These are phyloP conservation scores for Holacanthella duospinosa DNA, from an alignment of 2,888 invertebrate genomes.

Conservation along the genomic window DNA sequence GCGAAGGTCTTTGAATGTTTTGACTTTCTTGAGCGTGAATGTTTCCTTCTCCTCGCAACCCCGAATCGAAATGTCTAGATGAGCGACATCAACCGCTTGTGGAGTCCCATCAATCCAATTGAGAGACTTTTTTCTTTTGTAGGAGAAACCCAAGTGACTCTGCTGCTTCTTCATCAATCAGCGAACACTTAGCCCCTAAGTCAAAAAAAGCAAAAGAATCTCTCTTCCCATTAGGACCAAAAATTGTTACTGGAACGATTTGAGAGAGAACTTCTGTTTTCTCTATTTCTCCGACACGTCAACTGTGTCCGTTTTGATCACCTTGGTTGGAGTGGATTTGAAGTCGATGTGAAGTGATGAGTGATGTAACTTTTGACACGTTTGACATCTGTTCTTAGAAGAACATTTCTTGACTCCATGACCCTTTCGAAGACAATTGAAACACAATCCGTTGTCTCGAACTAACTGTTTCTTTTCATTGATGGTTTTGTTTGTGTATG, in stretches of 20 bases:
- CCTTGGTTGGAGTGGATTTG: not conserved
- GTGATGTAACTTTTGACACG: constrained; percentile 7
- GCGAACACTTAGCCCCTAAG: not conserved
- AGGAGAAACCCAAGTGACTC: not conserved
- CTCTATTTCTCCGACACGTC: not conserved
- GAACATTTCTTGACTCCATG: not conserved
- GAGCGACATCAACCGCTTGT: not conserved
- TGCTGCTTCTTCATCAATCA: not conserved
- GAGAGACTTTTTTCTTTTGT: not conserved
- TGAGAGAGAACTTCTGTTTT: not conserved
- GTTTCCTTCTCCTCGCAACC: not conserved
- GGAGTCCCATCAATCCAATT: not conserved
- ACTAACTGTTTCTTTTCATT: not conserved
- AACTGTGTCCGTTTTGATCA: not conserved
- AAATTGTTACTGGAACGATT: not conserved
- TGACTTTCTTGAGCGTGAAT: not conserved
- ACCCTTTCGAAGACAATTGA: constrained; percentile 7
- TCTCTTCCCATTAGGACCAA: not conserved
- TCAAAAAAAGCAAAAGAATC: not conserved
- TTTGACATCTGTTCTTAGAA: not conserved
- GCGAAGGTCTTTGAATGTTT: not conserved
- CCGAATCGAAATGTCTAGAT: not conserved
- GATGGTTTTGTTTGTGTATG: not conserved
- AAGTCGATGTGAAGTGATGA: constrained; percentile 7
- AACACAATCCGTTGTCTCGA: not conserved